Conservation (phyloP, 2,113 vertebrate species). For the Columba janthina region DNA sequence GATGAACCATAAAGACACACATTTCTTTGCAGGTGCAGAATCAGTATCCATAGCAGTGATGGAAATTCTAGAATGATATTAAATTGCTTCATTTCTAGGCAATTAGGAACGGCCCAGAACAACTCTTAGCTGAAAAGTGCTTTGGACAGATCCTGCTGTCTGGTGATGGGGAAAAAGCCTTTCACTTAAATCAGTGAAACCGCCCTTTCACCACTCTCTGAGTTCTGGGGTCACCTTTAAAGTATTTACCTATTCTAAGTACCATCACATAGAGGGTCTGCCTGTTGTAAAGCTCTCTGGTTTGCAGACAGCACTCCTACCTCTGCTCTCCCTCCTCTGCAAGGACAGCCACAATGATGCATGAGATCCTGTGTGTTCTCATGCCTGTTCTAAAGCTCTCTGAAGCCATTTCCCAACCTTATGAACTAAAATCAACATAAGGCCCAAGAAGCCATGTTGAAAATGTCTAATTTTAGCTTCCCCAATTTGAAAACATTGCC, state of each 20-base stretch:
- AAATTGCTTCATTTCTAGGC: background rate
- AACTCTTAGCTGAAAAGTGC: background rate
- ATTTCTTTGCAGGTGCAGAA: background rate
- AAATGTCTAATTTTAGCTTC: background rate
- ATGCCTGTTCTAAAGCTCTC: background rate
- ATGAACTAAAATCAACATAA: background rate
- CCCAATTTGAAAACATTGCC: background rate
- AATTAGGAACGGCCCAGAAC: background rate
- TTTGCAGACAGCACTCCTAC: background rate
- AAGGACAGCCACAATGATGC: background rate
- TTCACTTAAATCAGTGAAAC: background rate
- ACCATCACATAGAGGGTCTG: background rate
- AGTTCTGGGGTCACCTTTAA: background rate
- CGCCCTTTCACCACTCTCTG: background rate
- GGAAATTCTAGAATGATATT: background rate
- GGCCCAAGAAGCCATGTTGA: background rate
- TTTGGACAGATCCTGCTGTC: background rate
- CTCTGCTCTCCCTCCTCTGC: background rate
- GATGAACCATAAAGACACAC: too few relatives aligned
- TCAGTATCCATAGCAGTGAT: background rate
- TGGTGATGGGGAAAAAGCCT: background rate
- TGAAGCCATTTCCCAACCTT: background rate
- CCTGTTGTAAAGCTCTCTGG: background rate
- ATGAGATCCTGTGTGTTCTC: background rate
- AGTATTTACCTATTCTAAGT: background rate